These are phyloP conservation scores for Rhincodon typus DNA, from an alignment of 2,797 vertebrate genomes.

Conservation along the genomic window DNA sequence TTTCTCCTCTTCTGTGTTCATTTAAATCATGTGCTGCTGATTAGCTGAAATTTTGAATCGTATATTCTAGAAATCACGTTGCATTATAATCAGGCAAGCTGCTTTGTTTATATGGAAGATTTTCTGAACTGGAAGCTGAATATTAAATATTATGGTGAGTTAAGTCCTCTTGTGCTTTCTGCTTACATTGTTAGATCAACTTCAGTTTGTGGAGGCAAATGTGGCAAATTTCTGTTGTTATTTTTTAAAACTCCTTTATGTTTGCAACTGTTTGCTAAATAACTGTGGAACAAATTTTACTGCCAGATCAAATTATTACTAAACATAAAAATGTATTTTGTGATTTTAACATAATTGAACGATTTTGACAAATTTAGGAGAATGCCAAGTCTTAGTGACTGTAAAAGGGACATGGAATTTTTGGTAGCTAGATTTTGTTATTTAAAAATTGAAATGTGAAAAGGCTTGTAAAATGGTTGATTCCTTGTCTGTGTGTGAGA, in stretches of 20 bases:
- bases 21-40: neutral
- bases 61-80: neutral
- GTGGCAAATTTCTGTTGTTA: neutral
- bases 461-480: neutral
- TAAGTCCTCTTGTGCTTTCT: neutral
- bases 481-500: neutral
- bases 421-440: neutral
- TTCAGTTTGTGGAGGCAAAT: neutral
- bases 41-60: neutral
- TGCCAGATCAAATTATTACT: neutral
- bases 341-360: neutral
- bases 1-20: neutral
- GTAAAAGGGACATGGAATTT: neutral
- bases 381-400: neutral
- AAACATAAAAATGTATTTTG: neutral
- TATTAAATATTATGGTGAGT: slow-evolving; percentile 35
- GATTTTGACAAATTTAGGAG: neutral
- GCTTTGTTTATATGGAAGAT: slow-evolving; percentile 33
- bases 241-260: neutral
- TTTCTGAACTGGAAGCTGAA: slow-evolving; percentile 33
- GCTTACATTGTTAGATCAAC: neutral
- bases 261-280: neutral
- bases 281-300: neutral
- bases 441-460: neutral
- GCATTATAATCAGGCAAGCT: neutral